These are phyloP conservation scores for Chromoteleia sp. DNA, from an alignment of 2,888 invertebrate species.

Conservation along the genomic window DNA sequence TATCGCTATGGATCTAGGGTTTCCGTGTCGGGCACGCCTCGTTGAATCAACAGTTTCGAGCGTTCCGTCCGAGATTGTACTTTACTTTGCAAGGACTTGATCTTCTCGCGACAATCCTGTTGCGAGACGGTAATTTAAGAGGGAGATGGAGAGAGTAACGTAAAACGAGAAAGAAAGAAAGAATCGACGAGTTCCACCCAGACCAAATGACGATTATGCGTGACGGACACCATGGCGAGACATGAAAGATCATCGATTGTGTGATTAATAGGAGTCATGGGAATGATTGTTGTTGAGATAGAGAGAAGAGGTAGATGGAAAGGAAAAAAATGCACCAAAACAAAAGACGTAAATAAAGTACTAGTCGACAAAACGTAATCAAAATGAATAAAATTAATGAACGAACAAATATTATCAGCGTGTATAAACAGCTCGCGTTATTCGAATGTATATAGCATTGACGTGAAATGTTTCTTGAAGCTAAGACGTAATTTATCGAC, in stretches of 20 bases:
- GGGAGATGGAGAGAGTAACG: slow-evolving; percentile 73
- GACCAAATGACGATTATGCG: slow-evolving; percentile 58
- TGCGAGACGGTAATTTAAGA: slow-evolving; percentile 76
- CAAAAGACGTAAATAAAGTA: slow-evolving; percentile 82
- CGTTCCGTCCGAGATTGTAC: slow-evolving; percentile 95
- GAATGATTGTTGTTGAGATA: slow-evolving; percentile 67
- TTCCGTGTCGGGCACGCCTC: slow-evolving; percentile 93
- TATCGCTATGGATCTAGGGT: slow-evolving; percentile 86
- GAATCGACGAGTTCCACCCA: slow-evolving; percentile 64
- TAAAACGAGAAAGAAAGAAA: slow-evolving; percentile 60
- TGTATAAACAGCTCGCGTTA: slow-evolving; percentile 67
- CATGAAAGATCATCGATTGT: slow-evolving; percentile 33
- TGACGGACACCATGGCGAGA: slow-evolving; percentile 63
- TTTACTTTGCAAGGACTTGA: slow-evolving; percentile 94
- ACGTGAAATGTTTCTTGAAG: slow-evolving; percentile 45
- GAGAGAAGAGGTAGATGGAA: slow-evolving; percentile 63
- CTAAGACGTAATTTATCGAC: slow-evolving; percentile 25
- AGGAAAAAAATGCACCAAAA: slow-evolving; percentile 79
- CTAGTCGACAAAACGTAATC: slow-evolving; percentile 75
- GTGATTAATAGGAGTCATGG: slow-evolving; percentile 47
- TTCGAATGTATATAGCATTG: slow-evolving; percentile 67
- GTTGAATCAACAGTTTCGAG: slow-evolving; percentile 93
- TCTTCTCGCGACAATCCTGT: slow-evolving; percentile 93
- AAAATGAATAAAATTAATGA: slow-evolving; percentile 73
- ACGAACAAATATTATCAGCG: slow-evolving; percentile 53